A percentile compares a stretch with the other conserved stretches of the same genome.
Conservation (phyloP, 2,113 vertebrate species). For the Edolisoma coerulescens region DNA sequence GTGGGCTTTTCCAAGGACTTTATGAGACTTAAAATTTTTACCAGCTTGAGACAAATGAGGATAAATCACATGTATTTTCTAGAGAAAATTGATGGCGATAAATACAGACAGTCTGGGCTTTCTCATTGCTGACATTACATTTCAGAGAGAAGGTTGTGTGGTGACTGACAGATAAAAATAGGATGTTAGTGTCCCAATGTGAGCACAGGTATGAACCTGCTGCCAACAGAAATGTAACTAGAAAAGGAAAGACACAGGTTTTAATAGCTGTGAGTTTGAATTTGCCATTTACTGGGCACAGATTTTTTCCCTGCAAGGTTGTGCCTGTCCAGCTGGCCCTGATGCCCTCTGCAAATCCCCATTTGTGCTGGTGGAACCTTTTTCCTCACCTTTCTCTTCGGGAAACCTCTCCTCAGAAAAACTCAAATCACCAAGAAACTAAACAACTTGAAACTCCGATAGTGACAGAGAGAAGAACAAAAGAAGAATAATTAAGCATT, state of each 20-base stretch:
- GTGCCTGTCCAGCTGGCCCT: accelerated
- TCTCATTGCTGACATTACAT: neutral
- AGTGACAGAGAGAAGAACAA: constrained; percentile 1
- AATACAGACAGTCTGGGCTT: neutral
- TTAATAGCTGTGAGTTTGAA: neutral
- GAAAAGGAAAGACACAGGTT: neutral
- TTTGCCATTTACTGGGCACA: neutral
- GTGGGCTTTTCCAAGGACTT: neutral
- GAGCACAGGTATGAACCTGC: neutral
- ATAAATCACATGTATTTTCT: neutral
- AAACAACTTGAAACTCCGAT: neutral
- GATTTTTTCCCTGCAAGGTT: neutral
- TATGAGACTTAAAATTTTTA: neutral
- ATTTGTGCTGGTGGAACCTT: neutral
- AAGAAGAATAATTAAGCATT: constrained; percentile 62
- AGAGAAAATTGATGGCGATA: neutral
- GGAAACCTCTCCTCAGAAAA: neutral
- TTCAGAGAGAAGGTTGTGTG: neutral
- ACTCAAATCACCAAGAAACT: neutral
- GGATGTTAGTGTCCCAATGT: neutral
- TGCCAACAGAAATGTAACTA: neutral
- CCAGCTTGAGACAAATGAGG: neutral
- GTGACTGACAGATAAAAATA: neutral
- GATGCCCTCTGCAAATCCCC: neutral
- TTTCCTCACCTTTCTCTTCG: neutral